phyloP scores from a whole-genome alignment of 1,140 invertebrate species.

The Bicyclus anynana region DNA sequence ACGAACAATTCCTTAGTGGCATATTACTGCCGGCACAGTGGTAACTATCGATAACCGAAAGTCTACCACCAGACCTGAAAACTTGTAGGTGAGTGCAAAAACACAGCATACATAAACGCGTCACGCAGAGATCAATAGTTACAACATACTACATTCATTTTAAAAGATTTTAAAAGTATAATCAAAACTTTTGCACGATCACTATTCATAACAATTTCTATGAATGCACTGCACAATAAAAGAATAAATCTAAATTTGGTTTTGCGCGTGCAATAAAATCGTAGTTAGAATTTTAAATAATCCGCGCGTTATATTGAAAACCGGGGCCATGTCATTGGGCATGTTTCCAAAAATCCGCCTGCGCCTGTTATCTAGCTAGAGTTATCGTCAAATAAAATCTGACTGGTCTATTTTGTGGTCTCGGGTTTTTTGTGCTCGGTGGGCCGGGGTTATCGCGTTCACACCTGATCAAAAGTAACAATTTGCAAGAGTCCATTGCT shows the following conservation, averaged over 20 bases:
- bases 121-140: too few species aligned
- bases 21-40: too few species aligned
- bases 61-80: too few species aligned
- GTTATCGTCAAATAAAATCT: conserved; percentile 1
- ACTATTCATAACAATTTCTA: neutral
- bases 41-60: too few species aligned
- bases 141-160: too few species aligned
- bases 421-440: neutral
- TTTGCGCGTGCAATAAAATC: neutral
- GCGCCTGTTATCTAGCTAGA: neutral
- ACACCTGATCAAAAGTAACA: neutral
- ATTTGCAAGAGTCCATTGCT: neutral
- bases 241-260: neutral
- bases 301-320: neutral
- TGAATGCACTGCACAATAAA: neutral
- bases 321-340: neutral
- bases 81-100: too few species aligned
- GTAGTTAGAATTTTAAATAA: conserved; percentile 5
- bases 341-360: neutral
- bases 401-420: neutral
- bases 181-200: too few species aligned
- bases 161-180: too few species aligned
- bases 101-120: too few species aligned
- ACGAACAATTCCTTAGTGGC: too few species aligned
- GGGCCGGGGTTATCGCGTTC: neutral